Evolutionary conservation across 1,140 invertebrate genomes (phyloP).

Genomic region (Trachymyrmex septentrionalis): DNA sequence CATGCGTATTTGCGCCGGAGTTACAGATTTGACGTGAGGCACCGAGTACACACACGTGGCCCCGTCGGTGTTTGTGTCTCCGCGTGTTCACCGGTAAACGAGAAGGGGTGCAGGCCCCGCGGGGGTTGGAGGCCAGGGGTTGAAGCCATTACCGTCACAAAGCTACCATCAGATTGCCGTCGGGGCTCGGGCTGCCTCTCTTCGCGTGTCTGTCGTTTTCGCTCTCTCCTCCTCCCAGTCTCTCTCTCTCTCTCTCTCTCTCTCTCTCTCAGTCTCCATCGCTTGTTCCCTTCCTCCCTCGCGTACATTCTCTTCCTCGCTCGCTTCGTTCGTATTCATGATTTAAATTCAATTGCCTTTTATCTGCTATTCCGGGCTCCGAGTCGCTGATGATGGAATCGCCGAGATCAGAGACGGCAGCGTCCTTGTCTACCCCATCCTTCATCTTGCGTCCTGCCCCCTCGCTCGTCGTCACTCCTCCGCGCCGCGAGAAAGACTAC

Average conservation of each 20-base stretch:
- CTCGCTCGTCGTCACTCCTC: slow-evolving; percentile 1
- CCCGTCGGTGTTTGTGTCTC: slow-evolving; percentile 31
- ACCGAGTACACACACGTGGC: neutral
- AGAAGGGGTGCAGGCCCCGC: slow-evolving; percentile 70
- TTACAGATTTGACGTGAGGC: slow-evolving; percentile 12
- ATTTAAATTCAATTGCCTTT: slow-evolving; percentile 87
- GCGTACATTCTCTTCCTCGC: slow-evolving; percentile 49
- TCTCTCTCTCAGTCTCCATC: neutral
- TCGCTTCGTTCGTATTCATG: slow-evolving; percentile 86
- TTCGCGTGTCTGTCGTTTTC: slow-evolving; percentile 52
- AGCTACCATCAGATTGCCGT: slow-evolving; percentile 86
- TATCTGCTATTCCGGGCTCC: slow-evolving; percentile 83
- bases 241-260: slow-evolving; percentile 15
- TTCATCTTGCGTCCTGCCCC: slow-evolving; percentile 62
- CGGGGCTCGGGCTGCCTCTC: slow-evolving; percentile 79
- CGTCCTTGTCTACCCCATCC: slow-evolving; percentile 40
- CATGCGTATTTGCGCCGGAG: slow-evolving; percentile 34
- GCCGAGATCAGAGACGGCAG: slow-evolving; percentile 80
- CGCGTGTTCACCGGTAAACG: slow-evolving; percentile 73
- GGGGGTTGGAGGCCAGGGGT: slow-evolving; percentile 76
- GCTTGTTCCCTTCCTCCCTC: neutral
- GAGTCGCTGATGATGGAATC: slow-evolving; percentile 83
- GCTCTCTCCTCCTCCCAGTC: neutral
- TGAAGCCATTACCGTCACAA: slow-evolving; percentile 86
- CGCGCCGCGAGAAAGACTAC: slow-evolving; percentile 11